These are phyloP conservation scores for Phylloscopus trochilus DNA, from an alignment of 2,113 vertebrate genomes.

Conservation along the genomic window DNA sequence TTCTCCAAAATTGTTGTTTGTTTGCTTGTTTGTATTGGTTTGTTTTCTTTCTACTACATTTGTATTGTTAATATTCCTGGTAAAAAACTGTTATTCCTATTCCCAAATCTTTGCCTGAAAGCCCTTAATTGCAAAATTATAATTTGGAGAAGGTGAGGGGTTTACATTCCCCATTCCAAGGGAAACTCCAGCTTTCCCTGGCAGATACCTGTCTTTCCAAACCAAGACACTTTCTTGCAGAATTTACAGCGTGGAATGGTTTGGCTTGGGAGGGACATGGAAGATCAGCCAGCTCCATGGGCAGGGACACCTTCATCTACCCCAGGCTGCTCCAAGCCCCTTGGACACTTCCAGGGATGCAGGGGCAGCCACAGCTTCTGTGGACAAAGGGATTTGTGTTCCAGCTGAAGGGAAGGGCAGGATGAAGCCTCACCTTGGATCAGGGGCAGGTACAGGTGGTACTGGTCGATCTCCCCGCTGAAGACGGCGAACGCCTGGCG, in stretches of 20 bases:
- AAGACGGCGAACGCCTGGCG: constrained; percentile 94
- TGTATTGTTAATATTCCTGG: too few species aligned
- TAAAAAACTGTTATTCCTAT: too few species aligned
- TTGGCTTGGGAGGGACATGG: not conserved
- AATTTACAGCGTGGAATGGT: not conserved
- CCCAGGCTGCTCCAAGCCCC: not conserved
- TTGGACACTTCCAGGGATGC: not conserved
- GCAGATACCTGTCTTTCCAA: too few species aligned
- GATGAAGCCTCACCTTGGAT: constrained; percentile 85
- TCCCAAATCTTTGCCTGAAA: too few species aligned
- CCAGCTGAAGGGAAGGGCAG: not conserved
- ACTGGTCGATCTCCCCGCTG: constrained; percentile 93
- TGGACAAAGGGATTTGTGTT: not conserved
- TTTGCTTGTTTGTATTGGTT: too few species aligned
- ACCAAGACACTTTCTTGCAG: not conserved
- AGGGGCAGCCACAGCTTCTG: not conserved
- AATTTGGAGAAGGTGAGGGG: too few species aligned
- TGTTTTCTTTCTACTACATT: too few species aligned
- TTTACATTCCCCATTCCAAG: too few species aligned
- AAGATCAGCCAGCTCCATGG: not conserved
- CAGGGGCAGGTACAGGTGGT: constrained; percentile 93
- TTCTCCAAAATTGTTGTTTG: too few species aligned
- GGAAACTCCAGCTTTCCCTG: too few species aligned
- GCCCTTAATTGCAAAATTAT: too few species aligned
- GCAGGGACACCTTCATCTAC: not conserved